Evolutionary conservation across 2,797 vertebrate genomes (phyloP).

Genomic region (Catharus ustulatus): DNA sequence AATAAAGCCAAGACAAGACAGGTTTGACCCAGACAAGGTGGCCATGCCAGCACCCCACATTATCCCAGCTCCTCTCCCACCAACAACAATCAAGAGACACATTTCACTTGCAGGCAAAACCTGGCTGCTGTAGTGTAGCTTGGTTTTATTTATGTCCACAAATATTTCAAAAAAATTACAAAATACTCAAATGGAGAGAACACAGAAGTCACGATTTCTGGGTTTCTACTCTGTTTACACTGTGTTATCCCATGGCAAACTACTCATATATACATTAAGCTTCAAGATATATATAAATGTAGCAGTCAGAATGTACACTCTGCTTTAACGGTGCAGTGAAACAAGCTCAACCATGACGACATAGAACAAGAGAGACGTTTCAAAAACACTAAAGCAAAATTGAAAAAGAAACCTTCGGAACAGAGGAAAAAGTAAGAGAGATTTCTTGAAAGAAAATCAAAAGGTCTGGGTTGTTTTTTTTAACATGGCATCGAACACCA

Average conservation of each 20-base stretch:
- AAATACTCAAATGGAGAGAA: conserved; percentile 99
- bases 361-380: conserved; percentile 90
- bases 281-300: conserved; percentile 99
- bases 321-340: conserved; percentile 92
- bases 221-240: conserved; percentile 99
- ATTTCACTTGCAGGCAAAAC: conserved; percentile 38
- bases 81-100: conserved; percentile 46
- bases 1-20: not conserved
- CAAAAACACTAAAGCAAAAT: conserved; percentile 86
- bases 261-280: conserved; percentile 99
- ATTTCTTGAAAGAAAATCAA: conserved; percentile 45
- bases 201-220: conserved; percentile 99
- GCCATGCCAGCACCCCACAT: not conserved
- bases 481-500: conserved; percentile 48
- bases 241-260: conserved; percentile 99
- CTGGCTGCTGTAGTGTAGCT: conserved; percentile 92
- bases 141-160: conserved; percentile 99
- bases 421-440: conserved; percentile 33
- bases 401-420: conserved; percentile 35
- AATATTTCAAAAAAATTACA: conserved; percentile 99
- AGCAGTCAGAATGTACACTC: conserved; percentile 96
- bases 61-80: not conserved
- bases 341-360: conserved; percentile 96
- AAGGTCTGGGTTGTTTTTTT: conserved; percentile 35
- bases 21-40: not conserved